Evolutionary conservation across 1,140 invertebrate genomes (phyloP).

Genomic region (Lepidostoma basale): DNA sequence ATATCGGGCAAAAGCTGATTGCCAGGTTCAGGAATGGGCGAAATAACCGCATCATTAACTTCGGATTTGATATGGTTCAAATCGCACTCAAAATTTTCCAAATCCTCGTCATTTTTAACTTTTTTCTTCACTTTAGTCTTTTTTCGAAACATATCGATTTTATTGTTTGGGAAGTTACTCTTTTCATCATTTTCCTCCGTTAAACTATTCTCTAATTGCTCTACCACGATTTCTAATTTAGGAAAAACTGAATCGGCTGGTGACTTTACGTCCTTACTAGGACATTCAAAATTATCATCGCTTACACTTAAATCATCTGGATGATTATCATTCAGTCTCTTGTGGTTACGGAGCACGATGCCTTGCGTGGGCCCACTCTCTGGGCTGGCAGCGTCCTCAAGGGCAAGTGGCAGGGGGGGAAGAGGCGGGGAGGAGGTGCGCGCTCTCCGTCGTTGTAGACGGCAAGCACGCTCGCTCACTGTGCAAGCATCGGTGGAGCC

Average conservation of each 20-base stretch:
- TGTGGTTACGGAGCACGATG: constrained; percentile 67
- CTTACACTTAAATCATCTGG: constrained; percentile 38
- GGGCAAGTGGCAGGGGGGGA: constrained; percentile 53
- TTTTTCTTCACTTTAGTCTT: constrained; percentile 42
- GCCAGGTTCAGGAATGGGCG: background rate
- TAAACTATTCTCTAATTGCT: constrained; percentile 26
- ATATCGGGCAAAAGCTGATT: background rate
- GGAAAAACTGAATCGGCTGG: constrained; percentile 15
- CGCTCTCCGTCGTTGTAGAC: constrained; percentile 43
- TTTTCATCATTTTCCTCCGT: constrained; percentile 29
- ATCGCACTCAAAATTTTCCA: background rate
- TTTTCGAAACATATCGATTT: constrained; percentile 32
- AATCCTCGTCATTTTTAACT: constrained; percentile 8
- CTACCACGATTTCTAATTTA: constrained; percentile 35
- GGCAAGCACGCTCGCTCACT: constrained; percentile 48
- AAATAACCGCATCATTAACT: background rate
- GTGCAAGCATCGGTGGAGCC: constrained; percentile 51
- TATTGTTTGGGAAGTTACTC: constrained; percentile 20
- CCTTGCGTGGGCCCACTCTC: constrained; percentile 49
- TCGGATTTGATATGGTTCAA: background rate
- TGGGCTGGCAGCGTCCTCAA: constrained; percentile 48
- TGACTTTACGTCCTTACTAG: constrained; percentile 3
- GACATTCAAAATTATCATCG: constrained; percentile 8
- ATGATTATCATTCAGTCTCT: constrained; percentile 59
- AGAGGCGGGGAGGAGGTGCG: constrained; percentile 44